phyloP scores from a whole-genome alignment of 2,888 invertebrate genomes.

The Drosophila nigritarsus region DNA sequence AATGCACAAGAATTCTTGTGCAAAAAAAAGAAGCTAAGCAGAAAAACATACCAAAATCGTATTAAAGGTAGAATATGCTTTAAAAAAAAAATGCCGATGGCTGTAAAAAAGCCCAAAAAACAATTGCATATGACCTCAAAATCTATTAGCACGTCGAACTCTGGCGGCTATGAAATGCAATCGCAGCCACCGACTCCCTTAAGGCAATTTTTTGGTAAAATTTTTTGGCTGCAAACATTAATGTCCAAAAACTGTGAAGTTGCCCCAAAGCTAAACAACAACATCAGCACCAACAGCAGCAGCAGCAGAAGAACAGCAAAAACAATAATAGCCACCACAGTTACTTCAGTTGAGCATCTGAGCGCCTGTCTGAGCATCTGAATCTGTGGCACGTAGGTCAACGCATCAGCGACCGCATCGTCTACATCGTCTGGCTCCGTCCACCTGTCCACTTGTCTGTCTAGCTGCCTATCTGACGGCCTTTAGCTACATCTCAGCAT shows the following conservation, averaged over 20 bases:
- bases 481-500: slow-evolving; percentile 54
- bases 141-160: slow-evolving; percentile 83
- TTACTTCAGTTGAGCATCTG: slow-evolving; percentile 48
- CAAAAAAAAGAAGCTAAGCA: slow-evolving; percentile 42
- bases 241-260: slow-evolving; percentile 81
- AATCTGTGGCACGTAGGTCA: slow-evolving; percentile 75
- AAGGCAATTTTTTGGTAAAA: slow-evolving; percentile 42
- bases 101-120: slow-evolving; percentile 40
- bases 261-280: slow-evolving; percentile 63
- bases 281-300: slow-evolving; percentile 28
- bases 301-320: slow-evolving; percentile 26
- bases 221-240: slow-evolving; percentile 66
- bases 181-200: slow-evolving; percentile 47
- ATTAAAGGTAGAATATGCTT: slow-evolving; percentile 49
- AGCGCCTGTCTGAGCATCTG: slow-evolving; percentile 57
- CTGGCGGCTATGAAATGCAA: slow-evolving; percentile 78
- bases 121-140: slow-evolving; percentile 81
- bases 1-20: slow-evolving; percentile 76
- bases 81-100: slow-evolving; percentile 26
- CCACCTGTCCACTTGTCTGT: slow-evolving; percentile 40
- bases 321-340: slow-evolving; percentile 21
- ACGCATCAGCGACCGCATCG: slow-evolving; percentile 59
- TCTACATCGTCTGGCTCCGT: slow-evolving; percentile 47
- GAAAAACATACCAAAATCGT: slow-evolving; percentile 56
- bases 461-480: slow-evolving; percentile 51